A percentile compares a stretch with the other conserved stretches of the same genome.
Evolutionary conservation across 1,140 invertebrate species (phyloP).

Genomic region (Penaeus vannamei): DNA sequence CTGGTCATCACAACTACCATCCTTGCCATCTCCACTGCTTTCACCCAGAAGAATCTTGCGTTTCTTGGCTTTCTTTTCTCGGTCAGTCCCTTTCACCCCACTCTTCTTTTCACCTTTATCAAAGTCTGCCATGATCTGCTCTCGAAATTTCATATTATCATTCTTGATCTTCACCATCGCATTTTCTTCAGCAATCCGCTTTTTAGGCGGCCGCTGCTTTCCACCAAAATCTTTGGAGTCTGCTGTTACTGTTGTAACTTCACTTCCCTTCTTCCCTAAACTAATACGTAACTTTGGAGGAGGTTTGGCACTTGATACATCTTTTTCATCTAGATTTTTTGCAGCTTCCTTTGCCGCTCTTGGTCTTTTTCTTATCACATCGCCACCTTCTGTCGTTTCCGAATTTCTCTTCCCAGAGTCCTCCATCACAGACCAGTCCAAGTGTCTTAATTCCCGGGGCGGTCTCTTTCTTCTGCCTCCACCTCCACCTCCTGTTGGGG

Average conservation of each 20-base stretch:
- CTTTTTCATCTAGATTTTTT: slow-evolving; percentile 68
- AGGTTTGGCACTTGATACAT: slow-evolving; percentile 40
- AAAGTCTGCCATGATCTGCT: slow-evolving; percentile 86
- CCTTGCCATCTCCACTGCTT: slow-evolving; percentile 35
- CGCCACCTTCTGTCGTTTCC: slow-evolving; percentile 66
- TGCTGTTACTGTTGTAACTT: slow-evolving; percentile 60
- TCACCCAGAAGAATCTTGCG: slow-evolving; percentile 71
- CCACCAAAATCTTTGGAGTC: slow-evolving; percentile 71
- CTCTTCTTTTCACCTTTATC: slow-evolving; percentile 69
- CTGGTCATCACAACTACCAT: slow-evolving; percentile 32
- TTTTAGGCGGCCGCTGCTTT: slow-evolving; percentile 82
- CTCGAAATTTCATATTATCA: slow-evolving; percentile 90
- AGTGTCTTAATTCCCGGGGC: slow-evolving; percentile 53
- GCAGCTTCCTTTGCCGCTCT: slow-evolving; percentile 59
- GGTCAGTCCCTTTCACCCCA: slow-evolving; percentile 75
- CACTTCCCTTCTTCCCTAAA: slow-evolving; percentile 66
- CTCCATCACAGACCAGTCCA: slow-evolving; percentile 65
- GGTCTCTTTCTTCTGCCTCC: slow-evolving; percentile 75
- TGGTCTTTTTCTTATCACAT: slow-evolving; percentile 67
- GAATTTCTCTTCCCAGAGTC: slow-evolving; percentile 70
- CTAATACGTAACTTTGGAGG: slow-evolving; percentile 68
- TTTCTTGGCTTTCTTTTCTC: slow-evolving; percentile 69
- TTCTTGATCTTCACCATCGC: slow-evolving; percentile 83
- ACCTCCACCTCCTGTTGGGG: slow-evolving; percentile 72
- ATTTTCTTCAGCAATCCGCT: slow-evolving; percentile 75